Base-by-base conservation (phyloP, 2,113 vertebrate genomes). In the Apteryx owenii region DNA sequence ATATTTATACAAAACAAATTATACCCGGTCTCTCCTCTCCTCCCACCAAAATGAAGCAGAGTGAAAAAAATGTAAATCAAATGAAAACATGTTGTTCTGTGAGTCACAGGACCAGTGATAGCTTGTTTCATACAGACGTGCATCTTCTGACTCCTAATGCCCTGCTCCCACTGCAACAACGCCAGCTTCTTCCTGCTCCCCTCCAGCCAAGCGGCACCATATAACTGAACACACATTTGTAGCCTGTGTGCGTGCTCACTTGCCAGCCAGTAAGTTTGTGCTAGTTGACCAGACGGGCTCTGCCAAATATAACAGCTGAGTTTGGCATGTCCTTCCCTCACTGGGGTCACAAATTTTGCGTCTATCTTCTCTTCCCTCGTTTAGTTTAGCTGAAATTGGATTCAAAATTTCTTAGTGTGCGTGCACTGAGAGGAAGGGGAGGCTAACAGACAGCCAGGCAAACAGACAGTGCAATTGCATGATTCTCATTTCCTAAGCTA, bases 281-380 rank as follows among this genome's bases (percentile, higher is more conserved):
- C 81, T 85, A 29, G 18, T 70, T 89, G 84, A 26, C 42, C 0
- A 5, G 28, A 21, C 2, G 0, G 31, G 31, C 78, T 44, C 62
- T 85, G 89, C 81, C 89, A 96, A 95, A 61, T 28, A 33, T 48
- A 89, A 96, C 87, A 91, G 65, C 78, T 65, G 81, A 85, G 7
- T 87, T 92, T 89, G 78, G 78, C 26, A 0, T 0, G 5, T 18
- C 17, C 10, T 89, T 93, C n/a, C 66, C 48, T 91, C 72, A 76
- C 61, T 42, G 65, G 28, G 56, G 80, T 89, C 84, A 91, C 84
- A 89, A 79, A 94, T 64, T 81, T 38, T 1, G 2, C 38, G 17
- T 72, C 38, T 85, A 65, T 89, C 77, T 79, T 92, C 73, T 85
- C 61, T 82, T 90, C 14, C 38, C 15, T 85, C 28, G 25, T 28